Base-by-base conservation (phyloP, 2,113 vertebrate genomes). In the Misgurnus mizolepis region DNA sequence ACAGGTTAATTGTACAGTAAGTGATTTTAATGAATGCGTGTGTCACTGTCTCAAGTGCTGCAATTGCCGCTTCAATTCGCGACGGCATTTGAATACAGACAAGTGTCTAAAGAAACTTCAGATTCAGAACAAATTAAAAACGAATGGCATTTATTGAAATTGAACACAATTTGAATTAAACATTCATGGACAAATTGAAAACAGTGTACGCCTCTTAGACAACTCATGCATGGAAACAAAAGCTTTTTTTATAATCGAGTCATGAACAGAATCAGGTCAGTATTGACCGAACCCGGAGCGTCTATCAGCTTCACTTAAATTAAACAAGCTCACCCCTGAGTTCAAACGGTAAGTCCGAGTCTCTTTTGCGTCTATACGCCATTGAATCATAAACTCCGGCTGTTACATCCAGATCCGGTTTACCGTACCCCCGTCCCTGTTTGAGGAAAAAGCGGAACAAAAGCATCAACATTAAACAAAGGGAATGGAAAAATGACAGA, bases 261-360 rank as follows among this genome's bases (percentile, higher is more conserved):
- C 27, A 34, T 1, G 27, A 17, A 55, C 53, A 55, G 53, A 56
- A 56, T 56, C 49, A 49, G 27, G 27, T 34, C 27, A 34, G 3
- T 34, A 41, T 14, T 69, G 22, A 47, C 15, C 68, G 39, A 71
- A 39, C 58, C 49, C 14, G 12, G 10, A 4, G 5, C 8, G 7
- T 18, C 7, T 40, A 43, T 6, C 55, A 49, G 72, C 18, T 9
- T 61, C 12, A 4, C 17, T 11, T 14, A 65, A 40, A 80, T 90
- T 89, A 95, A 45, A 96, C 94, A 67, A 95, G 83, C 70, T 95
- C 91, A 40, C 94, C 94, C 79, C 87, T 88, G 41, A 94, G 88
- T 79, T 96, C 93, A 88, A 96, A 95, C 4, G 93, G 94, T 81
- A 96, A 82, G 66, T 88, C 85, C 18, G 87, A 78, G 17, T 90